These are phyloP conservation scores for Heliconius charithonia DNA, from an alignment of 2,888 invertebrate genomes.

Conservation along the genomic window DNA sequence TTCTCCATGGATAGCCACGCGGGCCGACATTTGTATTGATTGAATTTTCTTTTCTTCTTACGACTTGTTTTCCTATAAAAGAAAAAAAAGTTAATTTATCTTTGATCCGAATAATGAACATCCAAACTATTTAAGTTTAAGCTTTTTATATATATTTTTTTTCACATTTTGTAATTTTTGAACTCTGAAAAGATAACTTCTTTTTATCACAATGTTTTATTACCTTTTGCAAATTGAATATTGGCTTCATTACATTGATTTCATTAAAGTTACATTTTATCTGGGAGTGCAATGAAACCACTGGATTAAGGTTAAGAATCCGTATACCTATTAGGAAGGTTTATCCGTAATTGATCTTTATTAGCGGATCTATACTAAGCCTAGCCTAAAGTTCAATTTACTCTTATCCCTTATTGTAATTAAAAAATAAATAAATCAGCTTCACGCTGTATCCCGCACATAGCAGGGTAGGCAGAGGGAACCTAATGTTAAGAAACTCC, in stretches of 20 bases:
- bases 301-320: neutral
- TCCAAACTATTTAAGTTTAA: neutral
- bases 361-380: neutral
- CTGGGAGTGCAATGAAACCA: slow-evolving; percentile 10
- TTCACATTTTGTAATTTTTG: too few relatives aligned
- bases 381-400: neutral
- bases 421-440: too few relatives aligned
- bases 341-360: neutral
- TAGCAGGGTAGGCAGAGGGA: too few relatives aligned
- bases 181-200: too few relatives aligned
- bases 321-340: neutral
- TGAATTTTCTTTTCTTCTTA: neutral
- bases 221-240: too few relatives aligned
- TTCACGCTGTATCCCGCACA: too few relatives aligned
- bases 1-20: neutral
- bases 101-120: neutral
- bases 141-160: too few relatives aligned
- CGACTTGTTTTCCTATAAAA: neutral
- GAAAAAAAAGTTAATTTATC: neutral
- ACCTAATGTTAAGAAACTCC: too few relatives aligned
- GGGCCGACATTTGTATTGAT: neutral
- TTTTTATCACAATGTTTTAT: too few relatives aligned
- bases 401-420: neutral
- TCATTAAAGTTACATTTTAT: neutral
- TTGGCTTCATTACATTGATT: neutral